Evolutionary conservation across 1,140 invertebrate species (phyloP).

Genomic region (Bombus fervidus): DNA sequence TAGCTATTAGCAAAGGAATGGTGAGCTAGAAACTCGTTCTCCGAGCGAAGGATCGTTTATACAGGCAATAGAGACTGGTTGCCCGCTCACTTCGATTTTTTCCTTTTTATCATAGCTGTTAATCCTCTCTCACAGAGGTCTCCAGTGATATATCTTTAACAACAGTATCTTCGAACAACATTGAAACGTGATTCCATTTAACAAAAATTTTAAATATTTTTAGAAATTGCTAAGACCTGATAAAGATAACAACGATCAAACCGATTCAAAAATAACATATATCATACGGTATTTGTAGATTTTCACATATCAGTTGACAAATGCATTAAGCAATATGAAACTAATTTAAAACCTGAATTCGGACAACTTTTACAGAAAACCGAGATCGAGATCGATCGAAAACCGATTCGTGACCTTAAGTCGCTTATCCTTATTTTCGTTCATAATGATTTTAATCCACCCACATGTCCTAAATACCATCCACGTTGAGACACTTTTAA

Average conservation of each 20-base stretch:
- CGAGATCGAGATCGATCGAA: not conserved
- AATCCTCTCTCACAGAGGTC: constrained; percentile 52
- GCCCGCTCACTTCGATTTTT: constrained; percentile 50
- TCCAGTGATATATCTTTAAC: constrained; percentile 50
- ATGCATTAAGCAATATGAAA: not conserved
- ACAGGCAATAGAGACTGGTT: constrained; percentile 43
- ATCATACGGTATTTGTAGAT: too few species aligned
- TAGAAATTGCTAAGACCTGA: not conserved
- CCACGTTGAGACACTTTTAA: constrained; percentile 14
- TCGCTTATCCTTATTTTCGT: not conserved
- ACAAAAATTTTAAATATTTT: not conserved
- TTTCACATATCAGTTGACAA: not conserved
- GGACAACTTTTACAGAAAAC: not conserved
- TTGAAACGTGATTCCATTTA: not conserved
- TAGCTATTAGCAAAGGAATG: constrained; percentile 43
- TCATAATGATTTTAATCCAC: constrained; percentile 10
- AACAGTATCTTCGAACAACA: not conserved
- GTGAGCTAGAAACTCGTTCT: constrained; percentile 69
- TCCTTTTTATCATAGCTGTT: constrained; percentile 44
- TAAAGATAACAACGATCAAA: too few species aligned
- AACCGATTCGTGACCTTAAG: not conserved
- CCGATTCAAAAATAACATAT: not conserved
- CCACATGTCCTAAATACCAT: constrained; percentile 18
- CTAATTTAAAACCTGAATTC: not conserved
- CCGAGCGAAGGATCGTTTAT: constrained; percentile 60